Percentiles rank a stretch among this genome's conserved stretches.
These are phyloP conservation scores for Rhyacophila brunnea DNA, from an alignment of 1,140 invertebrate species.

Conservation along the genomic window DNA sequence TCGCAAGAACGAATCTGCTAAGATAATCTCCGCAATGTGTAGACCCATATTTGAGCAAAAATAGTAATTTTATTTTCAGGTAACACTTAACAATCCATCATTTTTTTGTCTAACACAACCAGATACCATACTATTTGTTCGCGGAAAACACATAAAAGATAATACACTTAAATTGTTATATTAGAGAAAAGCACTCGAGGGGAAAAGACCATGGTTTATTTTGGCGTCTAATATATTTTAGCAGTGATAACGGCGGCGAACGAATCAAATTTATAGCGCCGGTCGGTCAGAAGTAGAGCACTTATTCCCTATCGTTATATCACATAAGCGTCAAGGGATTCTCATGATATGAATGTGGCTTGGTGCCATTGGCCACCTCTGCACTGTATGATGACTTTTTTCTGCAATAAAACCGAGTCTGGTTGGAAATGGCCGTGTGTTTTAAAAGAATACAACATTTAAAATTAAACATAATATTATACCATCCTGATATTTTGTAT, in stretches of 20 bases:
- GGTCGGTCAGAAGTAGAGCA: conserved; percentile 14
- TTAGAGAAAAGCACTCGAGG: conserved; percentile 15
- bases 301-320: conserved; percentile 15
- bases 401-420: too few relatives aligned
- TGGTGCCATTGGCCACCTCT: background rate
- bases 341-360: background rate
- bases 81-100: too few relatives aligned
- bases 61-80: too few relatives aligned
- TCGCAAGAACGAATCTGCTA: too few relatives aligned
- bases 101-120: too few relatives aligned
- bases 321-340: conserved; percentile 22
- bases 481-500: too few relatives aligned
- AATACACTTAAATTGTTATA: conserved; percentile 28
- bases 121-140: too few relatives aligned
- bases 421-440: too few relatives aligned
- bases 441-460: too few relatives aligned
- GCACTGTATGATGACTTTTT: background rate
- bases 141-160: conserved; percentile 7
- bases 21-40: too few relatives aligned
- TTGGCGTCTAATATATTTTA: conserved; percentile 22
- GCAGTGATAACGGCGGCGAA: conserved; percentile 19
- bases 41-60: too few relatives aligned
- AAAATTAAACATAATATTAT: too few relatives aligned
- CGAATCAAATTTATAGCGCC: conserved; percentile 29
- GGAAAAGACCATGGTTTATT: conserved; percentile 14